phyloP scores from a whole-genome alignment of 1,140 invertebrate genomes.

The Zeugodacus cucurbitae region DNA sequence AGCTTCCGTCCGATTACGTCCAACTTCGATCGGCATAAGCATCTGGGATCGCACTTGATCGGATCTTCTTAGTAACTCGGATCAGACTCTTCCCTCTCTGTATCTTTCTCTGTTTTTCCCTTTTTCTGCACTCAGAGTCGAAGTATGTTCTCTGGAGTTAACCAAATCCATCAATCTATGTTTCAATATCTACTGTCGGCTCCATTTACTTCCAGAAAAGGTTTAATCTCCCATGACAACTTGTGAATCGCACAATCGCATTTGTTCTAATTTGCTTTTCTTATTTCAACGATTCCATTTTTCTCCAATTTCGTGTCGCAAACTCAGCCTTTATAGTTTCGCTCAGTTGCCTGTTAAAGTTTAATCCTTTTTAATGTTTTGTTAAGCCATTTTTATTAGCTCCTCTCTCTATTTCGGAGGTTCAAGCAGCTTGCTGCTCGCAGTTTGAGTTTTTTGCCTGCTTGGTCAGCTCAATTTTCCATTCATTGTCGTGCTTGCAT shows the following conservation, averaged over 20 bases:
- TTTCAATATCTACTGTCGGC: not conserved
- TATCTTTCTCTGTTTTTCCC: too few species aligned
- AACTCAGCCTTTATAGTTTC: not conserved
- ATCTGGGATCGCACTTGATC: too few species aligned
- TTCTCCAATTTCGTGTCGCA: not conserved
- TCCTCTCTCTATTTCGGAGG: not conserved
- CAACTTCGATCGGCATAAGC: too few species aligned
- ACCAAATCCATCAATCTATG: too few species aligned
- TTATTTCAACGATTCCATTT: not conserved
- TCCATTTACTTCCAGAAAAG: not conserved
- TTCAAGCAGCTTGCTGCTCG: too few species aligned
- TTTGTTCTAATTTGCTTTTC: not conserved
- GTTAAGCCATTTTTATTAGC: not conserved
- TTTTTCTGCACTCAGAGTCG: too few species aligned
- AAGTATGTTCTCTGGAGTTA: too few species aligned
- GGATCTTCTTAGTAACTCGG: too few species aligned
- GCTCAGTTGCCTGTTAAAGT: not conserved
- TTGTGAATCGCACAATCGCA: not conserved
- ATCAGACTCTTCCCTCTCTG: too few species aligned
- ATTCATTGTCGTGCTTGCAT: not conserved
- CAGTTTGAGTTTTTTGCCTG: not conserved
- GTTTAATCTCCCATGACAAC: not conserved
- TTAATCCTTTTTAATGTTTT: not conserved
- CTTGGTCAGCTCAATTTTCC: conserved; percentile 1
- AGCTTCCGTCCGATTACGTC: too few species aligned